Evolutionary conservation across 2,113 vertebrate genomes (phyloP).

Genomic region (Onychostruthus taczanowskii): DNA sequence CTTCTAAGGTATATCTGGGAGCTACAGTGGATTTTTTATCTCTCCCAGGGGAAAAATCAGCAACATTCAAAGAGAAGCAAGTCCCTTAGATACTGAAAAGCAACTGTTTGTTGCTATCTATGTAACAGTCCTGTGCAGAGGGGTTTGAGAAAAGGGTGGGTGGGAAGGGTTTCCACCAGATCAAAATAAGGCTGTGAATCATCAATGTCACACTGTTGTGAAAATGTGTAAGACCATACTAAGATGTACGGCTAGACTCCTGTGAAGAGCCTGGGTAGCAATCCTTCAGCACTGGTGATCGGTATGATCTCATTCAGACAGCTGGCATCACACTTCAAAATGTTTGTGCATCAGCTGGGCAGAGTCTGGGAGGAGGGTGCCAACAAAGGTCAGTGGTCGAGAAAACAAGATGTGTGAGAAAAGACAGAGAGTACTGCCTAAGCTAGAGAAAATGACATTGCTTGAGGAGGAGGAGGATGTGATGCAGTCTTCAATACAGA

Average conservation of each 20-base stretch:
- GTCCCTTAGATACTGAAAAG: neutral
- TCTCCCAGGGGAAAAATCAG: neutral
- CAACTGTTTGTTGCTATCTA: neutral
- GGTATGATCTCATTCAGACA: neutral
- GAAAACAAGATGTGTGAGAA: neutral
- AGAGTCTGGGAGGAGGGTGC: neutral
- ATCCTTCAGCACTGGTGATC: neutral
- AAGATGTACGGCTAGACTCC: neutral
- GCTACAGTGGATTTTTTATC: neutral
- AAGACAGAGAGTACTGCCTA: neutral
- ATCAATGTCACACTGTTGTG: neutral
- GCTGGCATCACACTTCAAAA: neutral
- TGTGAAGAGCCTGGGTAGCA: neutral
- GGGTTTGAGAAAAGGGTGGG: conserved; percentile 15
- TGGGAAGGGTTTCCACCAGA: conserved; percentile 13
- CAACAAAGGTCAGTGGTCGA: neutral
- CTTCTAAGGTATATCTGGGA: neutral
- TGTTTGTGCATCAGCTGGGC: neutral
- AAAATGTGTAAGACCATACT: conserved; percentile 11
- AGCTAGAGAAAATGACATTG: neutral
- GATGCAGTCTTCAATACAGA: neutral
- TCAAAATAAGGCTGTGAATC: conserved; percentile 7
- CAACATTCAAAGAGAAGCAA: neutral
- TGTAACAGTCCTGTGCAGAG: neutral
- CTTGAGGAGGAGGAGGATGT: neutral